Evolutionary conservation across 2,797 vertebrate genomes (phyloP).

Genomic region (Natrix natrix): DNA sequence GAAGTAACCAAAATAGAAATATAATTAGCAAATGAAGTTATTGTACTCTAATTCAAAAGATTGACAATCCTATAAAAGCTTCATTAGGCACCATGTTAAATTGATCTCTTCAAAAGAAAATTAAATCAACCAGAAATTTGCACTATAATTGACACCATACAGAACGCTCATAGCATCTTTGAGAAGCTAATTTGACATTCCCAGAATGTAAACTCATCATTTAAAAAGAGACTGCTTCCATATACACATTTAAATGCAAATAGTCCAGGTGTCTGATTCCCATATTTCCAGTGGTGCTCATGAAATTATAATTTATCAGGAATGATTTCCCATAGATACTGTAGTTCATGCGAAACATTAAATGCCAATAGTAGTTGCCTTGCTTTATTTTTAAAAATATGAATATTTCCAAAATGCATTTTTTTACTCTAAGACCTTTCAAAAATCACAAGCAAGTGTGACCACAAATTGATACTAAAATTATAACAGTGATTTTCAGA

Average conservation of each 20-base stretch:
- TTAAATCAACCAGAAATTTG: not conserved
- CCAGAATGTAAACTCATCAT: not conserved
- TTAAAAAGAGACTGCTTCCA: not conserved
- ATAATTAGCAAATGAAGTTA: not conserved
- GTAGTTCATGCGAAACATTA: not conserved
- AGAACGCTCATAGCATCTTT: not conserved
- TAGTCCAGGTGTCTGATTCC: not conserved
- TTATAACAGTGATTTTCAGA: not conserved
- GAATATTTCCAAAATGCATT: not conserved
- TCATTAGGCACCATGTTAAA: not conserved
- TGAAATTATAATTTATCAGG: not conserved
- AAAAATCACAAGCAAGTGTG: not conserved
- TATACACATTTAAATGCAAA: not conserved
- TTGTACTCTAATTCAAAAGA: not conserved
- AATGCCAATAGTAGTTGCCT: not conserved
- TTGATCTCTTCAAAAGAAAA: not conserved
- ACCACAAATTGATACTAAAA: not conserved
- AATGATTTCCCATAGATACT: not conserved
- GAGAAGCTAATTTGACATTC: not conserved
- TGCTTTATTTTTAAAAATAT: not conserved
- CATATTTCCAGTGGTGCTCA: not conserved
- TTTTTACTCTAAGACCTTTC: not conserved
- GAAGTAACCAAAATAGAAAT: not conserved
- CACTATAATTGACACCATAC: not conserved
- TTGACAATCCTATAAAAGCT: not conserved